These are phyloP conservation scores for Acleris sparsana DNA, from an alignment of 2,888 invertebrate species.

Conservation along the genomic window DNA sequence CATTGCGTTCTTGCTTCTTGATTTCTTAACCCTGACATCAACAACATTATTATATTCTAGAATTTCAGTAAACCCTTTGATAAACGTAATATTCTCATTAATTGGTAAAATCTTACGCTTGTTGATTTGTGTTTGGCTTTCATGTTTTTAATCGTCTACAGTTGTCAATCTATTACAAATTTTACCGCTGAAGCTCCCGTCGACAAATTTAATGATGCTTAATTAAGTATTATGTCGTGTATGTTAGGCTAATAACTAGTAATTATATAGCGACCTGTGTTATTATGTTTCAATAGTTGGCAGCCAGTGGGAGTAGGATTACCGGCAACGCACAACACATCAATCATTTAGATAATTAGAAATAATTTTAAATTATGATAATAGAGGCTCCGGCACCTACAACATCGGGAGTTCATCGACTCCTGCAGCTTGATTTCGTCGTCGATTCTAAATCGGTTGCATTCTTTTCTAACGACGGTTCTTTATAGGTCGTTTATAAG, in stretches of 20 bases:
- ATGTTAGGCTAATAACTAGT: constrained; percentile 44
- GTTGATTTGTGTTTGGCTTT: constrained; percentile 9
- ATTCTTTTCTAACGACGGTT: constrained; percentile 26
- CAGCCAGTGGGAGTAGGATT: constrained; percentile 49
- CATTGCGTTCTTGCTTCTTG: not conserved
- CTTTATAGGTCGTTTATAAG: constrained; percentile 27
- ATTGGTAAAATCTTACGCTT: not conserved
- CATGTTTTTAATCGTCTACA: constrained; percentile 15
- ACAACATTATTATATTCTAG: not conserved
- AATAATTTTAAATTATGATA: constrained; percentile 22
- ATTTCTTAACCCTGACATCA: too few relatives aligned
- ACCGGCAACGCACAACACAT: constrained; percentile 42
- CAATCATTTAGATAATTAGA: constrained; percentile 53
- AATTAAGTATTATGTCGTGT: constrained; percentile 44
- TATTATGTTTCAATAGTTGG: constrained; percentile 9
- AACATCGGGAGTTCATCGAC: constrained; percentile 25
- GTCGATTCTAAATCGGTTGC: constrained; percentile 33
- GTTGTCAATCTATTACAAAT: constrained; percentile 20
- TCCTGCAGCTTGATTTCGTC: constrained; percentile 20
- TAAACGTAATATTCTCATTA: not conserved
- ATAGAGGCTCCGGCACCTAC: constrained; percentile 14
- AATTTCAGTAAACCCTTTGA: constrained; percentile 8
- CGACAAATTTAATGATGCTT: constrained; percentile 44
- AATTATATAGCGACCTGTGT: constrained; percentile 42
- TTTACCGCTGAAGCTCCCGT: constrained; percentile 1